These are phyloP conservation scores for Patella caerulea DNA, from an alignment of 2,888 invertebrate species.

Conservation along the genomic window DNA sequence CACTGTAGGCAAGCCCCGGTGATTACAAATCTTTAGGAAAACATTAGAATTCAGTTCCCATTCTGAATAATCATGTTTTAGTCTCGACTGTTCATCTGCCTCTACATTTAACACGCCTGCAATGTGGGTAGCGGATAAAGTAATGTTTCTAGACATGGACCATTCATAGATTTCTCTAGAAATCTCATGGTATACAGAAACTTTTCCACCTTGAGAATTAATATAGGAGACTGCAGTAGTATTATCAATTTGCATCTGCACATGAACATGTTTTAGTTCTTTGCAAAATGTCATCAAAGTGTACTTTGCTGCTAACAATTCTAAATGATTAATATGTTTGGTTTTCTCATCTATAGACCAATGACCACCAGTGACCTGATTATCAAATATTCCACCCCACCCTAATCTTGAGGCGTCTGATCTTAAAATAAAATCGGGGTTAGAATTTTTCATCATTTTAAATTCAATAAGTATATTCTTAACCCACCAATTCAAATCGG, in stretches of 20 bases:
- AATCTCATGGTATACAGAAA: constrained; percentile 18
- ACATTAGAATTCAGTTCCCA: constrained; percentile 9
- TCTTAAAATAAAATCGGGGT: constrained; percentile 10
- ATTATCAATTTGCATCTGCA: constrained; percentile 14
- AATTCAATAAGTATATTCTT: not conserved
- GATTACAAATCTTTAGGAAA: not conserved
- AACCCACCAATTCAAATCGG: constrained; percentile 16
- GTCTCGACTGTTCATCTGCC: constrained; percentile 13
- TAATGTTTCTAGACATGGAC: constrained; percentile 18
- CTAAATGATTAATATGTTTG: constrained; percentile 21
- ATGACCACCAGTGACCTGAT: constrained; percentile 14
- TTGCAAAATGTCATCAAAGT: constrained; percentile 13
- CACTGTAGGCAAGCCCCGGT: not conserved
- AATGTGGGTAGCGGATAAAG: constrained; percentile 13
- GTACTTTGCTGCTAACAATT: constrained; percentile 20
- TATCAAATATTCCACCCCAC: constrained; percentile 1
- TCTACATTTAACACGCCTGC: constrained; percentile 11
- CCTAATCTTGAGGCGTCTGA: constrained; percentile 24
- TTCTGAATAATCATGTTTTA: constrained; percentile 15
- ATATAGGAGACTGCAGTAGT: constrained; percentile 24
- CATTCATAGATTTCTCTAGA: constrained; percentile 16
- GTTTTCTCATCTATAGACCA: constrained; percentile 18
- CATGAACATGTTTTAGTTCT: constrained; percentile 4
- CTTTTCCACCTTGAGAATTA: constrained; percentile 21
- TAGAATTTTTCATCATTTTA: not conserved